These are phyloP conservation scores for Anastrepha obliqua DNA, from an alignment of 1,140 invertebrate genomes.

Conservation along the genomic window DNA sequence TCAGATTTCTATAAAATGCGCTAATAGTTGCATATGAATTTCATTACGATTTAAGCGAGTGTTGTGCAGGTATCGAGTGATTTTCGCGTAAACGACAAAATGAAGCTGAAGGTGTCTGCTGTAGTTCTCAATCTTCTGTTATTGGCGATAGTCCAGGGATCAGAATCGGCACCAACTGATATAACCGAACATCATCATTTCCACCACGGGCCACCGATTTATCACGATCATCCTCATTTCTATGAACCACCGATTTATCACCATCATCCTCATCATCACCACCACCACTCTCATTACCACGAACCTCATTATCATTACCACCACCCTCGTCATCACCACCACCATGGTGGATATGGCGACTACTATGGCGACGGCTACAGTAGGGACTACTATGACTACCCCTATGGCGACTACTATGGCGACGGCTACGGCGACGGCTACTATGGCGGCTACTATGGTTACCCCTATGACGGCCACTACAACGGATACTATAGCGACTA, in stretches of 20 bases:
- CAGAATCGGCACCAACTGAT: background rate
- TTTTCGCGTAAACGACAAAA: background rate
- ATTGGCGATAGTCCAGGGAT: background rate
- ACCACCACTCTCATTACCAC: background rate
- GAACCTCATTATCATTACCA: constrained; percentile 8
- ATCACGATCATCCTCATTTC: background rate
- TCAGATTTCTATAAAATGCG: constrained; percentile 6
- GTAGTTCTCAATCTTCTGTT: background rate
- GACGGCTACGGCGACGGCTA: background rate
- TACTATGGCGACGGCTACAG: background rate
- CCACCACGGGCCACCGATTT: background rate
- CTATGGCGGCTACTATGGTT: constrained; percentile 16
- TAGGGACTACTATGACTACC: too few species aligned
- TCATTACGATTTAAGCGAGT: background rate
- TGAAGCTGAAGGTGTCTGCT: background rate
- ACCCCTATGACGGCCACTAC: too few species aligned
- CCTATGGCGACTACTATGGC: background rate
- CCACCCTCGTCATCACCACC: constrained; percentile 27
- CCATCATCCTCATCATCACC: constrained; percentile 36
- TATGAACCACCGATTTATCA: constrained; percentile 7
- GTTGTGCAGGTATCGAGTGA: background rate
- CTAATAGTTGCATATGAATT: background rate
- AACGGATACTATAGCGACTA: too few species aligned
- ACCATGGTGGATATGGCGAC: constrained; percentile 48
- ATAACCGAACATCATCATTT: background rate